Conservation (phyloP, 2,113 vertebrate genomes). For the Panthera uncia region DNA sequence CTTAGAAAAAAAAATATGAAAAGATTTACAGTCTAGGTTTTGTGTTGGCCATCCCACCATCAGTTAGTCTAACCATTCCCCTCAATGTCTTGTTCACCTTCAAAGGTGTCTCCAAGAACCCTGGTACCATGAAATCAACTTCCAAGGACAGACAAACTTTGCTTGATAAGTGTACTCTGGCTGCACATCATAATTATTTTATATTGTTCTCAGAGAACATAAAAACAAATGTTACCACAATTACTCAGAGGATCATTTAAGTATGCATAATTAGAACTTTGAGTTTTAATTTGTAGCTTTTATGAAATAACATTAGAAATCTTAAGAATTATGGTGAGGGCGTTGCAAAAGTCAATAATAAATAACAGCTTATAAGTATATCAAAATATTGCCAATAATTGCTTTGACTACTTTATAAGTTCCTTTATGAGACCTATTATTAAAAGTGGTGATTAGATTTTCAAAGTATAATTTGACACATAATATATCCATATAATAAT, state of each 20-base stretch:
- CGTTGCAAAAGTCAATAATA: constrained; percentile 6
- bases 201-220: not conserved
- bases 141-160: not conserved
- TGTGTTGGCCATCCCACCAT: not conserved
- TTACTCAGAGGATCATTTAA: not conserved
- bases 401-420: not conserved
- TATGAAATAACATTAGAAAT: constrained; percentile 20
- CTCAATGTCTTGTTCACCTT: not conserved
- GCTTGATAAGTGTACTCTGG: not conserved
- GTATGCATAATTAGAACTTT: not conserved
- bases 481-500: not conserved
- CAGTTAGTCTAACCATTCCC: not conserved
- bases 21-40: not conserved
- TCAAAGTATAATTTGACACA: constrained; percentile 13
- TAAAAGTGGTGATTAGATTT: constrained; percentile 3
- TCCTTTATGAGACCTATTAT: not conserved
- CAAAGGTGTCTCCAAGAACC: not conserved
- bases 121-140: not conserved
- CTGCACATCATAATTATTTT: not conserved
- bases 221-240: not conserved
- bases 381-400: not conserved
- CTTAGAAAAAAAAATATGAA: not conserved
- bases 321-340: not conserved
- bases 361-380: not conserved
- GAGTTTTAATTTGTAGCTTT: constrained; percentile 10